Conservation (phyloP, 2,888 invertebrate species). For the Aquatica leii region DNA sequence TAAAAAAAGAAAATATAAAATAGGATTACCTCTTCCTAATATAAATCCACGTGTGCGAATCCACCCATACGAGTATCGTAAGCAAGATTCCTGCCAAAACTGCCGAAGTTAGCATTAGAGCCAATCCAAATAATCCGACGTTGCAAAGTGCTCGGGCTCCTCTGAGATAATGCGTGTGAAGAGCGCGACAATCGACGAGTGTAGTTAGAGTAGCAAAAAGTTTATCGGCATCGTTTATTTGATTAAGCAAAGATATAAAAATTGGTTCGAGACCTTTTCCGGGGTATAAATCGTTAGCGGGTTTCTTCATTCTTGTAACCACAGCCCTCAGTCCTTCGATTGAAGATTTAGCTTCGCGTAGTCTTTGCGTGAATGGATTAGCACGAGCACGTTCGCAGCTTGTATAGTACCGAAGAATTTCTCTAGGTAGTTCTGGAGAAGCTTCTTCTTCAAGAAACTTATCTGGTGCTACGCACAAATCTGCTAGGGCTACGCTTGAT, state of each 20-base stretch:
- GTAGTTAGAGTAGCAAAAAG: conserved; percentile 73
- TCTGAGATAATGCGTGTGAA: conserved; percentile 83
- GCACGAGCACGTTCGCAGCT: conserved; percentile 83
- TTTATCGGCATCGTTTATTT: conserved; percentile 80
- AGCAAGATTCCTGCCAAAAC: conserved; percentile 88
- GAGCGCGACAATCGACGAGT: conserved; percentile 82
- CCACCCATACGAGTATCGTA: conserved; percentile 91
- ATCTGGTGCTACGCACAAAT: conserved; percentile 77
- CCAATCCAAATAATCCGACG: conserved; percentile 81
- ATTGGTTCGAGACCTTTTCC: conserved; percentile 71
- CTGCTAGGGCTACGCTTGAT: conserved; percentile 78
- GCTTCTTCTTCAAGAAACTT: conserved; percentile 58
- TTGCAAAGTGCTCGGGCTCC: conserved; percentile 85
- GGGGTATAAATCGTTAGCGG: conserved; percentile 64
- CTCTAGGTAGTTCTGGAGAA: conserved; percentile 55
- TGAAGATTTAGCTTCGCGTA: conserved; percentile 71
- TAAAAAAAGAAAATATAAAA: background rate
- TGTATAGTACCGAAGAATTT: conserved; percentile 72
- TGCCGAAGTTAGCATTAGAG: conserved; percentile 87
- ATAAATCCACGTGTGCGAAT: conserved; percentile 97
- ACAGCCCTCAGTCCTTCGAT: conserved; percentile 63
- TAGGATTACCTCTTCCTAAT: conserved; percentile 82
- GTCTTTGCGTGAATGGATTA: conserved; percentile 81
- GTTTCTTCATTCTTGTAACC: conserved; percentile 62
- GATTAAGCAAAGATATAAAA: conserved; percentile 78